Percentiles rank a stretch among this genome's conserved stretches.
These are phyloP conservation scores for Glossophaga mutica DNA, from an alignment of 2,797 vertebrate species.

Conservation along the genomic window DNA sequence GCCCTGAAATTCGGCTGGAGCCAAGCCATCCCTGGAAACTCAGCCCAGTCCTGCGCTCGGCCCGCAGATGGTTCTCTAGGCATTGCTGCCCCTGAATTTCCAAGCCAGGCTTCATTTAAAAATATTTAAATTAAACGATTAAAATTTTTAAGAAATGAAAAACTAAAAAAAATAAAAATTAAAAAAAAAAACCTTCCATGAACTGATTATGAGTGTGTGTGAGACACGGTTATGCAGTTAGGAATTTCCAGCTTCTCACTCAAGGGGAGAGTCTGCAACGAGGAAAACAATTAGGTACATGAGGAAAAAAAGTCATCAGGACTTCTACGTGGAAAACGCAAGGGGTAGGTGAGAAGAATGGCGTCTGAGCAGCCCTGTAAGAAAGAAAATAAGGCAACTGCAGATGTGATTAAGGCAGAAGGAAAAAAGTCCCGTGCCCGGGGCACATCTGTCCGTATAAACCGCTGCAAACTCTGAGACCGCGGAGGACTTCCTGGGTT, in stretches of 20 bases:
- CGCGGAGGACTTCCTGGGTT: background rate
- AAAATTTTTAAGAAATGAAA: background rate
- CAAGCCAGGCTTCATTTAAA: background rate
- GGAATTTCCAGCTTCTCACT: background rate
- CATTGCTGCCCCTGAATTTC: background rate
- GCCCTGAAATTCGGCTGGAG: background rate
- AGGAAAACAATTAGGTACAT: background rate
- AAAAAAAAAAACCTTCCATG: no score
- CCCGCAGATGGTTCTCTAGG: background rate
- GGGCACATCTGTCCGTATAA: fast-evolving
- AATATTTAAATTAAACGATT: background rate
- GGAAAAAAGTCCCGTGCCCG: background rate
- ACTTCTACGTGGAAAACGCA: background rate
- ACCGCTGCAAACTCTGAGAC: background rate
- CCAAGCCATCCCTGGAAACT: background rate
- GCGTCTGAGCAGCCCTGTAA: background rate
- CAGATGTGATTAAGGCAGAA: background rate
- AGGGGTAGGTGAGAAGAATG: background rate
- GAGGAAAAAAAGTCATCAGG: background rate
- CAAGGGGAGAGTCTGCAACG: background rate
- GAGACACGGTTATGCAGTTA: background rate
- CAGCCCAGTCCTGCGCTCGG: background rate
- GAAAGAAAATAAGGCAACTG: background rate
- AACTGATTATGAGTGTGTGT: background rate
- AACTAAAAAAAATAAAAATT: background rate